Base-by-base conservation (phyloP, 2,888 invertebrate genomes). In the Trichopoda pennipes region DNA sequence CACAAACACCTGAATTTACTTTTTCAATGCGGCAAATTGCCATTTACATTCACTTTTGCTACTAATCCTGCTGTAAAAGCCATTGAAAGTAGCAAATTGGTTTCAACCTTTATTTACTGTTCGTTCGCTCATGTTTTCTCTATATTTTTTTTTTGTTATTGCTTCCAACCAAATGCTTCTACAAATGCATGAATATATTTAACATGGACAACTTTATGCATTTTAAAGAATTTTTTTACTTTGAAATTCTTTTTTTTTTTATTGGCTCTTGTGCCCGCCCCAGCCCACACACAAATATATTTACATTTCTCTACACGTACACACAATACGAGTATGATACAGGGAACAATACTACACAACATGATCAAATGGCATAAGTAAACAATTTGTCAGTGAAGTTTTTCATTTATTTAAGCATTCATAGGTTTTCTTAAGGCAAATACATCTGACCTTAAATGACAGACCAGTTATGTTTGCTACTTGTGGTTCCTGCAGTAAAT, bases 61-160 rank as follows among this genome's bases (percentile, higher is more conserved):
- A 76, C 70, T 79, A 79, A 79, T 79, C 70, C 82, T 60, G 68
- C 72, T 76, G 79, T 72, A 72, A 75, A 61, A 64, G 49, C 55
- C 55, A 66, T 64, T 49, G 17, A 56, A 53, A 66, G 38, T 42
- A 35, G 58, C 16, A 70, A 82, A 79, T 82, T 75, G 75, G 49
- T 82, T 72, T 49, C 10, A 56, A 38, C 28, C 21, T 70, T 55
- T 70, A 63, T 63, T 64, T 63, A 56, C 47, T 42, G 28, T 38
- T 63, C n/a, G 28, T 38, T 63, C 10, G 28, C 28, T 55, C 38
- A 51, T 72, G 55, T 64, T 74, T 47, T 49, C 17, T 47, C 19
- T n/a, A n/a, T n/a, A n/a, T n/a, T n/a, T n/a, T n/a, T n/a, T n/a
- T n/a, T n/a, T n/a, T n/a, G n/a, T n/a, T n/a, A 49, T 49, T 49